Evolutionary conservation across 2,888 invertebrate species (phyloP).

Genomic region (Megastigmus dorsalis): DNA sequence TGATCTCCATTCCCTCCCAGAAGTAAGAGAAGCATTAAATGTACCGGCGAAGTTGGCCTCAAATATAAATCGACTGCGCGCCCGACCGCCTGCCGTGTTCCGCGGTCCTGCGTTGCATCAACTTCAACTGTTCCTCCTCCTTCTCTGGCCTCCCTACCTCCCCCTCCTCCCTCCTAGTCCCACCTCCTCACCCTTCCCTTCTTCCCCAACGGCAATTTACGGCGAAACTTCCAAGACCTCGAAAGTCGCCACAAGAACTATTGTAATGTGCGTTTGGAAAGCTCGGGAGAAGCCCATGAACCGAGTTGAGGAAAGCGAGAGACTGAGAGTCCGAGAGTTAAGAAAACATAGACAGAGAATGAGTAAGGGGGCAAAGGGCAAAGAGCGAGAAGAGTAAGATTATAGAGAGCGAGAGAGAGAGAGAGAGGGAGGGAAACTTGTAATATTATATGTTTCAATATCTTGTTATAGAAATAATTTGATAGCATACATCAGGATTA

Average conservation of each 20-base stretch:
- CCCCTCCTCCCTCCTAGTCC: background rate
- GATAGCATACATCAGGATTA: no score
- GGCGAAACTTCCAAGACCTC: conserved; percentile 54
- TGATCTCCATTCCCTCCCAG: background rate
- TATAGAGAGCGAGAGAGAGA: conserved; percentile 28
- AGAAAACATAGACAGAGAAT: conserved; percentile 27
- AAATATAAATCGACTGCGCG: conserved; percentile 57
- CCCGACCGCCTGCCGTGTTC: background rate
- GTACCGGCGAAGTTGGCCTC: conserved; percentile 38
- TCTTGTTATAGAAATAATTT: no score
- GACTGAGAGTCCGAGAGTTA: conserved; percentile 9
- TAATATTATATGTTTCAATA: background rate
- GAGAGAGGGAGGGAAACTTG: background rate
- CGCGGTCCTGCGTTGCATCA: conserved; percentile 53
- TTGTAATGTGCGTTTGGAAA: conserved; percentile 52
- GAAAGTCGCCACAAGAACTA: conserved; percentile 50
- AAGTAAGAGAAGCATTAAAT: conserved; percentile 25
- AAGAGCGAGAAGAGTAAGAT: background rate
- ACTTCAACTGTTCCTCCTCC: conserved; percentile 45
- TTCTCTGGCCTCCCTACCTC: background rate
- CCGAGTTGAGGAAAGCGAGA: conserved; percentile 10
- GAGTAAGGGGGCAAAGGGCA: conserved; percentile 27
- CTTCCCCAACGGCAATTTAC: conserved; percentile 53
- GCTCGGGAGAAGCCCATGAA: conserved; percentile 39
- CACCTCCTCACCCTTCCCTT: background rate